Evolutionary conservation across 1,140 invertebrate genomes (phyloP).

Genomic region (Drosophila sp.): DNA sequence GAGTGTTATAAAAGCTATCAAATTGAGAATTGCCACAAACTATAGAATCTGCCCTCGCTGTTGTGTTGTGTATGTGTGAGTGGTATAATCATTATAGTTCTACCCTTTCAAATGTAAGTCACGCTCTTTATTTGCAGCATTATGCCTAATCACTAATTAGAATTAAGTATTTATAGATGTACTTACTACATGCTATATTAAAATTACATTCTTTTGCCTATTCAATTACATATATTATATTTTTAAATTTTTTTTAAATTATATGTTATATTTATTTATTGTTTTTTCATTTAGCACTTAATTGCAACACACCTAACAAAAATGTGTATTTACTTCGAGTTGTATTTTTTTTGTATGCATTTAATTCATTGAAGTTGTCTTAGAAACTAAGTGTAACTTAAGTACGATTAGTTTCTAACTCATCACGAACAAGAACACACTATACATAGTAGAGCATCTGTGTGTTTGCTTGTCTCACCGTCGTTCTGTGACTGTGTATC

Average conservation of each 20-base stretch:
- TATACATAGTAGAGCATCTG: conserved; percentile 25
- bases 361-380: conserved; percentile 13
- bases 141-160: conserved; percentile 29
- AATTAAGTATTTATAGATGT: conserved; percentile 27
- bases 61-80: conserved; percentile 4
- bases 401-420: conserved; percentile 26
- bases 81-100: conserved; percentile 7
- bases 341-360: conserved; percentile 17
- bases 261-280: conserved; percentile 39
- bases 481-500: conserved; percentile 12
- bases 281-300: conserved; percentile 44
- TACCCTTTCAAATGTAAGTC: conserved; percentile 15
- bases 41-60: conserved; percentile 13
- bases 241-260: conserved; percentile 16
- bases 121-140: conserved; percentile 14
- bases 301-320: conserved; percentile 45
- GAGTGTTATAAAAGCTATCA: not conserved
- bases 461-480: conserved; percentile 7
- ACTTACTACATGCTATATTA: conserved; percentile 27
- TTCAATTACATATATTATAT: too few species aligned
- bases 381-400: conserved; percentile 21
- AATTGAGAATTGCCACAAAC: not conserved
- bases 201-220: conserved; percentile 23
- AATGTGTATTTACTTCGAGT: conserved; percentile 34
- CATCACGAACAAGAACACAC: conserved; percentile 47